phyloP scores from a whole-genome alignment of 2,888 invertebrate genomes.

The Diarsia brunnea region DNA sequence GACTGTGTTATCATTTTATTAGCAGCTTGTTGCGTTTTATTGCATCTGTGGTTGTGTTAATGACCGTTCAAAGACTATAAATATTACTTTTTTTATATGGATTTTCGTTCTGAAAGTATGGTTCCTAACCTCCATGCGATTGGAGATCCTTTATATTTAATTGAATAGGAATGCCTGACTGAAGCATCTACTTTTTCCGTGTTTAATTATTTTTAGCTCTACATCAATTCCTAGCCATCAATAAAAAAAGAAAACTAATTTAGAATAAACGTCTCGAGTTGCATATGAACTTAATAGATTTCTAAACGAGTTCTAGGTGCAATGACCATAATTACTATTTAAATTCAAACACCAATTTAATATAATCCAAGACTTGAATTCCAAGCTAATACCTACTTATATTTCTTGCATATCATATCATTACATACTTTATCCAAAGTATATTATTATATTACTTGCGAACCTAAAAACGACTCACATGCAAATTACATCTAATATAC shows the following conservation, averaged over 20 bases:
- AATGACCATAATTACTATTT: conserved; percentile 53
- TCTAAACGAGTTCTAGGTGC: conserved; percentile 59
- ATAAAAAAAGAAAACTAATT: background rate
- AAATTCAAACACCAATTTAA: conserved; percentile 51
- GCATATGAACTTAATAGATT: conserved; percentile 3
- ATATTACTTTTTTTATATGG: background rate
- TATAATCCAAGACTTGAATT: conserved; percentile 25
- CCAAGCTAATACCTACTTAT: conserved; percentile 31
- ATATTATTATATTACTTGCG: conserved; percentile 25
- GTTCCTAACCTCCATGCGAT: background rate
- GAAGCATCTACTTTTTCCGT: background rate
- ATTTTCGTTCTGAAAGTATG: background rate
- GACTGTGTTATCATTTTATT: conserved; percentile 32
- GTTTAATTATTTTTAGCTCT: background rate
- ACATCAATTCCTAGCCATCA: background rate
- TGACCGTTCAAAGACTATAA: background rate
- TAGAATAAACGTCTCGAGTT: background rate
- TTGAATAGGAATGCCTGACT: background rate
- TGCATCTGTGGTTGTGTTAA: too few relatives aligned
- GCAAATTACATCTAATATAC: conserved; percentile 43
- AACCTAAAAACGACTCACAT: conserved; percentile 28
- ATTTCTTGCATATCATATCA: conserved; percentile 20
- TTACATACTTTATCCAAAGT: conserved; percentile 43
- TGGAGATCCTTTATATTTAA: background rate
- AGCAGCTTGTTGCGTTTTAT: background rate